phyloP scores from a whole-genome alignment of 2,797 vertebrate species.

The Karalla daura region DNA sequence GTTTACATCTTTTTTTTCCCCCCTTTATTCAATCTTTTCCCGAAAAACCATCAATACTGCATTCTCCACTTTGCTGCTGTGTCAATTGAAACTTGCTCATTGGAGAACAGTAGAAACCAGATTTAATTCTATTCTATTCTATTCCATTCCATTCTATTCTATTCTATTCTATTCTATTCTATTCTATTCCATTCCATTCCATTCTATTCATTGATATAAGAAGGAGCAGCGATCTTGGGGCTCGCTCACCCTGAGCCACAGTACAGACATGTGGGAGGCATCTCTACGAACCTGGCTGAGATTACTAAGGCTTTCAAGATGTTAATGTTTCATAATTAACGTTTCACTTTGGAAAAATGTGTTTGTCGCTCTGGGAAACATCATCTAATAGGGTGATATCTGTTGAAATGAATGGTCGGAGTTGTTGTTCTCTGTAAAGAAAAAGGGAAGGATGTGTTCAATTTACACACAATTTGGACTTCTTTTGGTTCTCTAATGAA shows the following conservation, averaged over 20 bases:
- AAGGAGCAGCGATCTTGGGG: neutral
- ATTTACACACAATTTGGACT: too few relatives aligned
- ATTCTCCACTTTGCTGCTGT: too few relatives aligned
- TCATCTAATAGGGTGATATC: neutral
- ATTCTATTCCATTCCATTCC: too few relatives aligned
- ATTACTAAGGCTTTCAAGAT: neutral
- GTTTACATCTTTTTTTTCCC: neutral
- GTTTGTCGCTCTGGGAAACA: neutral
- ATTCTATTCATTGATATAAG: neutral
- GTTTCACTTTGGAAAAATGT: neutral
- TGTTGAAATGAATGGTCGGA: conserved; percentile 1
- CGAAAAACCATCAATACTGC: too few relatives aligned
- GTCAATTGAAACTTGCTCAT: too few relatives aligned
- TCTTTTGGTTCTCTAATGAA: too few relatives aligned
- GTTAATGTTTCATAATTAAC: neutral
- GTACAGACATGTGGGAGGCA: neutral
- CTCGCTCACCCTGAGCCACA: neutral
- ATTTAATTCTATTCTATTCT: too few relatives aligned
- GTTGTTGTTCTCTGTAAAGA: neutral
- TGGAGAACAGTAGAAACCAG: too few relatives aligned
- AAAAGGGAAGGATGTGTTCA: neutral
- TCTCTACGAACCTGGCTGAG: neutral
- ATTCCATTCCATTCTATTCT: too few relatives aligned
- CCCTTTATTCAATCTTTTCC: too few relatives aligned
- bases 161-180: too few relatives aligned